Conservation (phyloP, 2,797 vertebrate species). For the Sarcoramphus papa region DNA sequence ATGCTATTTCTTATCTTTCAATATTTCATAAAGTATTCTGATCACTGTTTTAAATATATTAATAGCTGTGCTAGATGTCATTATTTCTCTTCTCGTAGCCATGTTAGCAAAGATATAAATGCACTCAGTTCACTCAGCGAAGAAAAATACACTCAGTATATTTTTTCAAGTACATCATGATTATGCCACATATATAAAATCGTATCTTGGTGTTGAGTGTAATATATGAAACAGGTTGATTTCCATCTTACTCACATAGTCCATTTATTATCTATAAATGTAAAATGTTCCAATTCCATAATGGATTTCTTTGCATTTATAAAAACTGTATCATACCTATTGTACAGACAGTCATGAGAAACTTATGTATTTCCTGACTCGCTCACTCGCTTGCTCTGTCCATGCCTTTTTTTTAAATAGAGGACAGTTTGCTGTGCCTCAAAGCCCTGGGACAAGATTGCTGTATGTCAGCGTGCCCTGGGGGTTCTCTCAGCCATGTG, state of each 20-base stretch:
- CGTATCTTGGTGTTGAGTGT: not conserved
- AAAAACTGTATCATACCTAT: not conserved
- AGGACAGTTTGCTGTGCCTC: accelerated
- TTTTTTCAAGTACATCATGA: not conserved
- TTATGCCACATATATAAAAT: not conserved
- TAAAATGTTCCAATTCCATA: not conserved
- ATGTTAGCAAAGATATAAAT: not conserved
- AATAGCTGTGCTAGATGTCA: not conserved
- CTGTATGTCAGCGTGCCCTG: accelerated
- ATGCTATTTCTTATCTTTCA: not conserved
- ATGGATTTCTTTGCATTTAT: not conserved
- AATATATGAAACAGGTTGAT: not conserved
- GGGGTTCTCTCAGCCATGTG: not conserved
- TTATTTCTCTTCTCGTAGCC: not conserved
- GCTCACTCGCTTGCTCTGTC: not conserved
- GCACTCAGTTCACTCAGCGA: not conserved
- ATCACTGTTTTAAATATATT: not conserved
- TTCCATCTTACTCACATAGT: not conserved
- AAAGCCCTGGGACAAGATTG: not conserved
- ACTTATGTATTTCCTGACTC: not conserved
- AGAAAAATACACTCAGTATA: not conserved
- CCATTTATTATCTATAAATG: not conserved
- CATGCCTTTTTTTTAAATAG: not conserved
- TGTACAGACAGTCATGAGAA: not conserved
- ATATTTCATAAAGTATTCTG: not conserved